Evolutionary conservation across 2,888 invertebrate species (phyloP).

Genomic region (Disparrhopalites patrizii): DNA sequence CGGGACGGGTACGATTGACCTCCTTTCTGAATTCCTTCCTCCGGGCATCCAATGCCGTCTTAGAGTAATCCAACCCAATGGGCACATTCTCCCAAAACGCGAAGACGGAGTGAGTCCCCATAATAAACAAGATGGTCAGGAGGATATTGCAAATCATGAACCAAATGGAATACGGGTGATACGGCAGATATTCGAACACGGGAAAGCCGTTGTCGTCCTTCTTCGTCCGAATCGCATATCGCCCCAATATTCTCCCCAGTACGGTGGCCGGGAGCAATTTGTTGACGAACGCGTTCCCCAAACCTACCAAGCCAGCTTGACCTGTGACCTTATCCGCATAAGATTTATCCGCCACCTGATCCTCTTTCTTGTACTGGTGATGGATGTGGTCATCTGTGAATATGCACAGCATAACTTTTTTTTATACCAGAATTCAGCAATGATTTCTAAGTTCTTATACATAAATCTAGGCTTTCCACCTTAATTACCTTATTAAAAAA

Average conservation of each 20-base stretch:
- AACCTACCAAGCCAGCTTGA: not conserved
- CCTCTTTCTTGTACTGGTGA: too few relatives aligned
- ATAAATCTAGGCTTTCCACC: too few relatives aligned
- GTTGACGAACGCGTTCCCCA: not conserved
- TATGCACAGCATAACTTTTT: not conserved
- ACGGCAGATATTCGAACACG: not conserved
- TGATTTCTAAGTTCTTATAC: too few relatives aligned
- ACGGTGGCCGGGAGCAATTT: not conserved
- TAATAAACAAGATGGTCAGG: not conserved
- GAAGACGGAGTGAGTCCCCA: not conserved
- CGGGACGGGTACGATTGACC: too few relatives aligned
- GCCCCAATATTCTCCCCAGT: not conserved
- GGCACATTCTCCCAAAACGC: constrained; percentile 1
- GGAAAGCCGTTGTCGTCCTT: not conserved
- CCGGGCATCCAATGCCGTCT: not conserved
- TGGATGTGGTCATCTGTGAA: too few relatives aligned
- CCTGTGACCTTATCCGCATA: not conserved
- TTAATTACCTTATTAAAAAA: too few relatives aligned
- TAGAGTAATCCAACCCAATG: not conserved
- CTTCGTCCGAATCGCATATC: not conserved
- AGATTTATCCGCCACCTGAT: not conserved
- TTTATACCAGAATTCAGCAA: too few relatives aligned
- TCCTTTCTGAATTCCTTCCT: not conserved
- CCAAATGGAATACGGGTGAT: not conserved
- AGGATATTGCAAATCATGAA: not conserved